These are phyloP conservation scores for Euthynnus affinis DNA, from an alignment of 2,797 vertebrate species.

Conservation along the genomic window DNA sequence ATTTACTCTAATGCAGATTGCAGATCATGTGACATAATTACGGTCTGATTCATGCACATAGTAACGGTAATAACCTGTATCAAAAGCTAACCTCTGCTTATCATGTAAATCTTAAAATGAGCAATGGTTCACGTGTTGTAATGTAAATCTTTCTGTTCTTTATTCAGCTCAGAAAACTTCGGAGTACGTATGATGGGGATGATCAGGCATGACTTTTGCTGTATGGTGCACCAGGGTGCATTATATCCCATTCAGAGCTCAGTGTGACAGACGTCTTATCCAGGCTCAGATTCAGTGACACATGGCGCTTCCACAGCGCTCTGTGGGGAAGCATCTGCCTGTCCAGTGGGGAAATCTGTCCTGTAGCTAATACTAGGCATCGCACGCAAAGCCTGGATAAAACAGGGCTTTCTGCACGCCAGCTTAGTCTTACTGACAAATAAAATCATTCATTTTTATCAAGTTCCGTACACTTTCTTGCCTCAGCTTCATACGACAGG, in stretches of 20 bases:
- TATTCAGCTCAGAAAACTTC: not conserved
- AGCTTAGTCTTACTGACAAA: slow-evolving; percentile 65
- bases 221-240: slow-evolving; percentile 28
- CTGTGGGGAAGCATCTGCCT: slow-evolving; percentile 60
- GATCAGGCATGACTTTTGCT: slow-evolving; percentile 11
- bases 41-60: slow-evolving; percentile 10
- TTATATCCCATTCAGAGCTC: slow-evolving; percentile 49
- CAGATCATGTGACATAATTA: slow-evolving; percentile 48
- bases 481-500: slow-evolving; percentile 12
- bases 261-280: slow-evolving; percentile 62
- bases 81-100: slow-evolving; percentile 48
- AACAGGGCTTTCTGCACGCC: slow-evolving; percentile 52
- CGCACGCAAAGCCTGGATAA: slow-evolving; percentile 72
- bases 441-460: slow-evolving; percentile 70
- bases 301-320: slow-evolving; percentile 38
- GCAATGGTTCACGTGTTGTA: slow-evolving; percentile 3
- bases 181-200: slow-evolving; percentile 7
- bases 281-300: slow-evolving; percentile 65
- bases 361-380: slow-evolving; percentile 48
- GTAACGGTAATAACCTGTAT: slow-evolving; percentile 18
- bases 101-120: not conserved
- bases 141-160: not conserved
- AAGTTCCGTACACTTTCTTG: slow-evolving; percentile 31
- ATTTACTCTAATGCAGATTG: slow-evolving; percentile 49
- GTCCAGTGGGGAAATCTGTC: slow-evolving; percentile 65